Evolutionary conservation across 1,140 invertebrate genomes (phyloP).

Genomic region (Ceratina japonica): DNA sequence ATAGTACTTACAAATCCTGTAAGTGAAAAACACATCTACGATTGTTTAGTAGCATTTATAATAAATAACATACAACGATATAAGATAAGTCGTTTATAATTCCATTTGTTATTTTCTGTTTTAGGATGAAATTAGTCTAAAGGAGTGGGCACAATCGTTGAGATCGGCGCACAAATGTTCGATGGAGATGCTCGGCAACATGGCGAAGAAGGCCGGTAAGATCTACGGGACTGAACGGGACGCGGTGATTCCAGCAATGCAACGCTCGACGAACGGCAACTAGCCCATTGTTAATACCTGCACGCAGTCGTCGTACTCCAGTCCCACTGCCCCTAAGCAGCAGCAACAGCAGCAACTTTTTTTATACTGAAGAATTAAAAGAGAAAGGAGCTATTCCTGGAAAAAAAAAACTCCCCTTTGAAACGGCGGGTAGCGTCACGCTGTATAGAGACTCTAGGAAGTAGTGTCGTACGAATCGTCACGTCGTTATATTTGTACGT

Average conservation of each 20-base stretch:
- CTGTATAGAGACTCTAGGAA: constrained; percentile 76
- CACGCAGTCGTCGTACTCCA: constrained; percentile 65
- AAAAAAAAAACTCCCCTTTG: constrained; percentile 43
- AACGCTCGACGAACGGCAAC: constrained; percentile 81
- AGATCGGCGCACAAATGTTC: constrained; percentile 95
- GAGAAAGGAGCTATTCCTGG: background rate
- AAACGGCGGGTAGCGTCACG: constrained; percentile 71
- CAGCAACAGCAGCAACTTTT: constrained; percentile 66
- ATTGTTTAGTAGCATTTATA: background rate
- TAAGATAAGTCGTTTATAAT: background rate
- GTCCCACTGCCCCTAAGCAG: constrained; percentile 75
- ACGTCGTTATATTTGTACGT: constrained; percentile 77
- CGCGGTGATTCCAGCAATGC: constrained; percentile 76
- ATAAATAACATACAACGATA: background rate
- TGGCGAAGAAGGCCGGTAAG: constrained; percentile 97
- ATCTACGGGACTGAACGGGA: constrained; percentile 93
- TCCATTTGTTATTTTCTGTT: constrained; percentile 18
- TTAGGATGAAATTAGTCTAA: constrained; percentile 96
- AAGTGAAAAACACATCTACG: constrained; percentile 75
- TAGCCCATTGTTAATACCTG: constrained; percentile 64
- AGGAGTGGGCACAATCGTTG: constrained; percentile 95
- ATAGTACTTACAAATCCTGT: constrained; percentile 96
- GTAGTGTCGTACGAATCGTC: constrained; percentile 72
- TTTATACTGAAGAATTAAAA: constrained; percentile 71
- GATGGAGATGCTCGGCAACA: constrained; percentile 93